Base-by-base conservation (phyloP, 2,888 invertebrate genomes). In the Drosophila koepferae region DNA sequence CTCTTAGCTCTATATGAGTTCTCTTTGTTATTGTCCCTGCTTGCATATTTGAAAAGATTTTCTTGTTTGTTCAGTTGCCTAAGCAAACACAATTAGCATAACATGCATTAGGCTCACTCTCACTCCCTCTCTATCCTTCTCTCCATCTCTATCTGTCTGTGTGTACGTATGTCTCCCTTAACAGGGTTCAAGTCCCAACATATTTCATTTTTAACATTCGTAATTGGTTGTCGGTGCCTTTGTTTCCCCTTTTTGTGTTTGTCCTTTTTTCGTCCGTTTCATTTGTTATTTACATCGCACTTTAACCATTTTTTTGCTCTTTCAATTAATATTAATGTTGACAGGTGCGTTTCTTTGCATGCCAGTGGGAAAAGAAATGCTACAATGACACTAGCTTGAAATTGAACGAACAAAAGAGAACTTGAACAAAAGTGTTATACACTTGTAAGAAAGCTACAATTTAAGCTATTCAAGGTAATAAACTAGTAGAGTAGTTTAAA, bases 61-160 rank as follows among this genome's bases (percentile, higher is more conserved):
- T 64, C 62, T 67, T 77, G 68, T 82, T 77, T 78, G 51, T 73
- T 62, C 68, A 65, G 72, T 31, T 77, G 67, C 85, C 83, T 82
- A 85, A 81, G 69, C 68, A 83, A 86, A 89, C 82, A 89, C 81
- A 86, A 84, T 89, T 89, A 89, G 77, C 83, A 80, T 89, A 63
- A 64, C 72, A 64, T 74, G 64, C 75, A 72, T 67, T 74, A 67
- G 41, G 54, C 40, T 41, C 34, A 18, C 18, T 36, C 49, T 12
- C 31, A n/a, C n/a, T 7, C 6, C 18, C 14, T 46, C 14, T 20
- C 12, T 10, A 1, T 40, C n/a, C 3, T 40, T 41, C 18, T 2
- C 18, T 49, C n/a, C 23, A 14, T 16, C 28, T 23, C 10, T 49
- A 28, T 1, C 2, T 31, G 2, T n/a, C 6, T 34, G 10, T 49